Evolutionary conservation across 2,888 invertebrate genomes (phyloP), one percentile per base, ranked within the genome.

Genomic region (Scaptomyza cyrtandrae): DNA sequence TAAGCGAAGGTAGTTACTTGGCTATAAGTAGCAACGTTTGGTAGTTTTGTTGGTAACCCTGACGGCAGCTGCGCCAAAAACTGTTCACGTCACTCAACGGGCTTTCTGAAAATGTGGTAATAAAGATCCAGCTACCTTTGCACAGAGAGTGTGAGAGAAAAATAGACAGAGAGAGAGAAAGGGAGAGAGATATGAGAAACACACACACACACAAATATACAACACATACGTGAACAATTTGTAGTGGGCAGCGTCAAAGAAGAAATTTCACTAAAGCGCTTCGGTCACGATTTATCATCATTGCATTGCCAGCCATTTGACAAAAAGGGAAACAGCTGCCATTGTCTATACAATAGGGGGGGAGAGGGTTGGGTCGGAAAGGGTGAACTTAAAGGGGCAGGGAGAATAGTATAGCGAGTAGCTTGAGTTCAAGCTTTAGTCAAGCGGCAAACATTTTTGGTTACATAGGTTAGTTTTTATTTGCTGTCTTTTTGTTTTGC

Each of bases 251-350:
- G 64, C 58, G 48, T 13, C 16, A 63, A 49, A 67, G 73, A 41
- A 65, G 75, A 80, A 81, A 81, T 80, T 86, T 84, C 84, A 70
- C 82, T 78, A 67, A 63, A 70, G 58, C 78, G 66, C 76, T 63
- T 43, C 61, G 75, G 86, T 85, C 85, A 85, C 85, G 85, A 85
- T 85, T 85, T 85, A 85, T 87, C 88, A 85, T 82, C 86, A 78
- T 63, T 63, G 66, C 66, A 57, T 41, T 41, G 41, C 63, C 45
- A 58, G 60, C 59, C 70, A 60, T 85, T 84, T 85, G 86, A 79
- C 80, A 81, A 83, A 83, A 83, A 86, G 74, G 75, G 74, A 86
- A 82, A 80, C 75, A 75, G 72, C 73, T 75, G 77, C 75, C 77
- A 27, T 29, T 53, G 43, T 33, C 14, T 3, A 10, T 19, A 19